Conservation (phyloP, 2,797 vertebrate species). For the Galaxias olidus region DNA sequence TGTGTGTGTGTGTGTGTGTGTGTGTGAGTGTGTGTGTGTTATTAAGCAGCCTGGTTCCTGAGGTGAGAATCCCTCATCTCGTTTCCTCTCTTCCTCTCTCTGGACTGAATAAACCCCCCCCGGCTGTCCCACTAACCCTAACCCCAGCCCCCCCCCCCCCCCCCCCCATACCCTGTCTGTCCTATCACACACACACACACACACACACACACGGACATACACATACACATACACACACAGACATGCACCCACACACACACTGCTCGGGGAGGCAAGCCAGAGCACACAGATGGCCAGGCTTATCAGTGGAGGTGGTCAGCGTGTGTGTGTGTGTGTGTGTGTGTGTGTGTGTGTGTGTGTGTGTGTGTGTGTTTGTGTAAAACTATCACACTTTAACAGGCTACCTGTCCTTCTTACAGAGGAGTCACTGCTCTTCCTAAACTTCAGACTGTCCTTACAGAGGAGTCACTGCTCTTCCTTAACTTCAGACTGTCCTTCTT, state of each 20-base stretch:
- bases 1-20: too few relatives aligned
- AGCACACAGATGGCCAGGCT: conserved; percentile 50
- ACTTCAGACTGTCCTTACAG: conserved; percentile 34
- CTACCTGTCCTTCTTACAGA: conserved; percentile 36
- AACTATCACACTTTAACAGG: conserved; percentile 34
- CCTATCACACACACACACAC: not conserved
- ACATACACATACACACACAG: too few relatives aligned
- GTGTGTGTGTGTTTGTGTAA: conserved; percentile 44
- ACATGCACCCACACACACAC: not conserved
- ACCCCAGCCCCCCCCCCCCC: not conserved
- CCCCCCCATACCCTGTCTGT: too few relatives aligned
- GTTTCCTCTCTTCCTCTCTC: conserved; percentile 5
- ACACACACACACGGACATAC: too few relatives aligned
- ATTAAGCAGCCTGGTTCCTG: conserved; percentile 41
- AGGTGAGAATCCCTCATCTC: not conserved
- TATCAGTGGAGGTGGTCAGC: conserved; percentile 30
- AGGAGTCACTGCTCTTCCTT: conserved; percentile 40
- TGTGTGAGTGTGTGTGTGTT: too few relatives aligned
- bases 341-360: conserved; percentile 34
- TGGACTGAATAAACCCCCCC: too few relatives aligned
- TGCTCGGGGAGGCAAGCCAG: conserved; percentile 11
- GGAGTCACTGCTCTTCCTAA: conserved; percentile 39
- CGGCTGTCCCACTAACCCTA: too few relatives aligned
- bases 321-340: conserved; percentile 39
- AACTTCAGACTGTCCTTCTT: conserved; percentile 31